phyloP scores from a whole-genome alignment of 2,113 vertebrate species.

The Menura novaehollandiae region DNA sequence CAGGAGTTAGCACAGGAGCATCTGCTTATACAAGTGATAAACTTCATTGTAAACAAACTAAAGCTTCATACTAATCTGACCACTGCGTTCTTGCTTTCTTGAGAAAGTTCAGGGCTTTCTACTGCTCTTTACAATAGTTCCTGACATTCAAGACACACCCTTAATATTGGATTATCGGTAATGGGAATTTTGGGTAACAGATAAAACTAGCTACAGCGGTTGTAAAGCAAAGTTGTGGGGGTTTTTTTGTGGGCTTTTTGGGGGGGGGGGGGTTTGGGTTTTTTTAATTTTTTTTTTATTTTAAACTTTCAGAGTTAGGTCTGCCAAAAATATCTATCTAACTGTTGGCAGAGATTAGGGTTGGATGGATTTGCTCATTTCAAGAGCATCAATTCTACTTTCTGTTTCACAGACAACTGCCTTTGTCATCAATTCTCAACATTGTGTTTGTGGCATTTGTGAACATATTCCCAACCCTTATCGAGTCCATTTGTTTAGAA shows the following conservation, averaged over 20 bases:
- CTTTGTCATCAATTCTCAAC: neutral
- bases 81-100: neutral
- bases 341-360: neutral
- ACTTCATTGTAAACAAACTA: slow-evolving; percentile 1
- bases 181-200: neutral
- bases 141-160: neutral
- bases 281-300: too few species aligned
- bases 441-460: neutral
- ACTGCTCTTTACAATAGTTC: neutral
- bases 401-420: neutral
- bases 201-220: neutral
- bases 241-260: fast-evolving
- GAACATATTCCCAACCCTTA: neutral
- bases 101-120: neutral
- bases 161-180: neutral
- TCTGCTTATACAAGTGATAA: slow-evolving; percentile 5
- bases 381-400: neutral
- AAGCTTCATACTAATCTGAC: neutral
- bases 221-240: neutral
- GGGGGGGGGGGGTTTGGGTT: too few species aligned
- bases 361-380: neutral
- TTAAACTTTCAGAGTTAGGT: neutral
- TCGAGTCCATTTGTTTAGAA: neutral
- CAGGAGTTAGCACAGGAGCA: neutral
- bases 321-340: neutral